A percentile compares a stretch with the other conserved stretches of the same genome.
Evolutionary conservation across 2,113 vertebrate genomes (phyloP).

Genomic region (Coreoperca whiteheadi): DNA sequence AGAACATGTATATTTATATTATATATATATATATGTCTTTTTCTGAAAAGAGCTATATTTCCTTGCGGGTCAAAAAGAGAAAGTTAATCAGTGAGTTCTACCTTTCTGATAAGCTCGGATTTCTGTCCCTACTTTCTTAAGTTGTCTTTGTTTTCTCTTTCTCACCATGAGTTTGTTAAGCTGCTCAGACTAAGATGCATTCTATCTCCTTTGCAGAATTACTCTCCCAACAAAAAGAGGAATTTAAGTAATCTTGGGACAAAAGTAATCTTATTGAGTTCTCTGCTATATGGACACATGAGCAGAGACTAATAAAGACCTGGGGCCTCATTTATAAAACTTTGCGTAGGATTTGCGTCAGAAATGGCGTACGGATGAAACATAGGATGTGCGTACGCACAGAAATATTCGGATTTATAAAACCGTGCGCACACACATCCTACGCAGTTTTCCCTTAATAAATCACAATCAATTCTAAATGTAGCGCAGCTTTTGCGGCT

Average conservation of each 20-base stretch:
- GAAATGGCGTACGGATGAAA: too few species aligned
- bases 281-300: slow-evolving; percentile 6
- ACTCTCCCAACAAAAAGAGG: slow-evolving; percentile 54
- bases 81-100: slow-evolving; percentile 15
- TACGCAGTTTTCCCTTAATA: too few species aligned
- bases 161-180: slow-evolving; percentile 44
- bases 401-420: too few species aligned
- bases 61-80: background rate
- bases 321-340: too few species aligned
- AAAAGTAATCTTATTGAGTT: slow-evolving; percentile 56
- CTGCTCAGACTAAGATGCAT: slow-evolving; percentile 51
- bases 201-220: slow-evolving; percentile 25
- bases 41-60: background rate
- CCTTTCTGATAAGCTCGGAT: slow-evolving; percentile 12
- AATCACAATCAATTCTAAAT: too few species aligned
- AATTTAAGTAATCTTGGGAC: slow-evolving; percentile 55
- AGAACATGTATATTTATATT: background rate
- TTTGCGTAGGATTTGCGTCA: too few species aligned
- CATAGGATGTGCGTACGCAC: too few species aligned
- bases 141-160: slow-evolving; percentile 39
- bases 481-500: too few species aligned
- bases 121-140: slow-evolving; percentile 18
- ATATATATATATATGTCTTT: background rate
- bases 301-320: slow-evolving; percentile 13
- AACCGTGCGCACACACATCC: too few species aligned